phyloP scores from a whole-genome alignment of 2,888 invertebrate genomes.

The Mayetiola destructor region DNA sequence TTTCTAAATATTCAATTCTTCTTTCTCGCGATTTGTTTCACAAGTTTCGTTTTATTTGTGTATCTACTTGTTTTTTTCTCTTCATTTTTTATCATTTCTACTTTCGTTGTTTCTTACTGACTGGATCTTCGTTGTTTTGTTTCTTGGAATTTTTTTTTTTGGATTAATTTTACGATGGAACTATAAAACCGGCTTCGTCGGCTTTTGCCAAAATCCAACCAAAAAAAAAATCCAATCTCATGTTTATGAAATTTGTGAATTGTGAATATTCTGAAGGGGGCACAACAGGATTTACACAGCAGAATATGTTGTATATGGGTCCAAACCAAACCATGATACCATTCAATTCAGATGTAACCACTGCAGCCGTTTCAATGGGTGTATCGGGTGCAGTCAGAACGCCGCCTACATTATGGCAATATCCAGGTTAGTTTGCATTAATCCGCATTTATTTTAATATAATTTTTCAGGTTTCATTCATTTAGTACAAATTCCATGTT shows the following conservation, averaged over 20 bases:
- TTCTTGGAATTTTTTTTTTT: neutral
- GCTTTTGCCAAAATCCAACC: neutral
- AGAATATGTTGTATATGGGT: conserved; percentile 24
- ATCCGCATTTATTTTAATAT: too few relatives aligned
- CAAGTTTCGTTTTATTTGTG: too few relatives aligned
- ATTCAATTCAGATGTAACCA: conserved; percentile 19
- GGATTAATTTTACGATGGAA: neutral
- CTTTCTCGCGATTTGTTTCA: too few relatives aligned
- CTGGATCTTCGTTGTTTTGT: neutral
- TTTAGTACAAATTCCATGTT: too few relatives aligned
- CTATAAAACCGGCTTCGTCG: neutral
- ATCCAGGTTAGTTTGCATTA: conserved; percentile 55
- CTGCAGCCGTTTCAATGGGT: conserved; percentile 20
- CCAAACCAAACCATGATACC: conserved; percentile 23
- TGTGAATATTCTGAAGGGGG: conserved; percentile 19
- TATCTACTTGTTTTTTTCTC: too few relatives aligned
- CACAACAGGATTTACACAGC: conserved; percentile 21
- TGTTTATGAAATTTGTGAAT: too few relatives aligned
- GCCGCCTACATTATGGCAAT: conserved; percentile 65
- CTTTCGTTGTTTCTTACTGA: too few relatives aligned
- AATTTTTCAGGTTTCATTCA: too few relatives aligned
- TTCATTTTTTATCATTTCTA: too few relatives aligned
- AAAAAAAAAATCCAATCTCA: neutral
- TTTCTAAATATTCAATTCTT: too few relatives aligned
- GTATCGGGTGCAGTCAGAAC: conserved; percentile 37